Percentiles rank a stretch among this genome's conserved stretches.
These are phyloP conservation scores for Ciconia maguari DNA, from an alignment of 2,113 vertebrate species.

Conservation along the genomic window DNA sequence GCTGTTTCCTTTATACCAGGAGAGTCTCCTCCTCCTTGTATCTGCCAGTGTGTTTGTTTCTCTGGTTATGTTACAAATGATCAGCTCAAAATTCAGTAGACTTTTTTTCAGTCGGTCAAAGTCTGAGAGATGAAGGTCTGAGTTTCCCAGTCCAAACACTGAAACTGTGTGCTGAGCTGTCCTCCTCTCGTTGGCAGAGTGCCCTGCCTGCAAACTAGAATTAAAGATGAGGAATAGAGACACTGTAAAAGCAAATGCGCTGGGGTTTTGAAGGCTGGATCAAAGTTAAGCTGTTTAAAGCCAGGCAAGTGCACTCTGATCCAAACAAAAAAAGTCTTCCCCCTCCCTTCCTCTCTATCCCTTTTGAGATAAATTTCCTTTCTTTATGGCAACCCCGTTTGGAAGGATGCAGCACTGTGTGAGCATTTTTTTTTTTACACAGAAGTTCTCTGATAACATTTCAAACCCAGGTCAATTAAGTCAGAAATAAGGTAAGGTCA, in stretches of 20 bases:
- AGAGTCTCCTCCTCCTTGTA: neutral
- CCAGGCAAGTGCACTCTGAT: neutral
- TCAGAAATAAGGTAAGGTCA: neutral
- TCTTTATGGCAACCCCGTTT: neutral
- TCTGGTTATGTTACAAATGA: neutral
- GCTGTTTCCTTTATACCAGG: neutral
- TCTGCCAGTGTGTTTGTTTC: neutral
- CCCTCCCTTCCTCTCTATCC: neutral
- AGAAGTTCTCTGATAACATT: neutral
- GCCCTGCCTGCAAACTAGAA: neutral
- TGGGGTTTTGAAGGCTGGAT: neutral
- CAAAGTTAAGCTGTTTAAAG: slow-evolving; percentile 2
- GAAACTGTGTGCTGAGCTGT: neutral
- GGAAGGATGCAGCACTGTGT: neutral
- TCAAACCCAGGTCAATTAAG: neutral
- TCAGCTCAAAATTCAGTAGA: neutral
- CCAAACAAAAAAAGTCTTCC: neutral
- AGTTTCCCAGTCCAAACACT: neutral
- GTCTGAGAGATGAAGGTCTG: neutral
- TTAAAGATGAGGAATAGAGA: neutral
- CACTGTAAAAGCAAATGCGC: neutral
- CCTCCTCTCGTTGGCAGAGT: neutral
- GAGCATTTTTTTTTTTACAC: neutral
- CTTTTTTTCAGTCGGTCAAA: neutral
- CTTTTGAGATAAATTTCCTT: neutral